Percentiles rank a stretch among this genome's conserved stretches.
These are phyloP conservation scores for Cecropterus lyciades DNA, from an alignment of 1,140 invertebrate genomes.

Conservation along the genomic window DNA sequence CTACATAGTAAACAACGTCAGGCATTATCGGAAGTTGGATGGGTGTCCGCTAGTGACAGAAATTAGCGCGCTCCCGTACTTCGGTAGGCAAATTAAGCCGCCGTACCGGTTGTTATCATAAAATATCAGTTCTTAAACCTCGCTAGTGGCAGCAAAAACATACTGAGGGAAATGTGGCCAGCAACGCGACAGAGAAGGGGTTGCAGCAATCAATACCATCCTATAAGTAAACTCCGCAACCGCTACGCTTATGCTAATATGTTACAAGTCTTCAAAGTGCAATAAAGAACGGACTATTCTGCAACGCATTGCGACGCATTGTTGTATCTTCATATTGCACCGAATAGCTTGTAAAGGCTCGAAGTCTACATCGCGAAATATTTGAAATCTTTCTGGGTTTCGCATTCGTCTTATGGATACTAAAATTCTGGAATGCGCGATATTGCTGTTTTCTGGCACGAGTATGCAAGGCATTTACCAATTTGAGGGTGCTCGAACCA, in stretches of 20 bases:
- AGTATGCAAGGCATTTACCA: neutral
- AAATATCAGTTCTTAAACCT: no score
- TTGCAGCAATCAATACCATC: no score
- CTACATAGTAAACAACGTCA: no score
- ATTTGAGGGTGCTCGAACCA: neutral
- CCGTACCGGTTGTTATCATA: no score
- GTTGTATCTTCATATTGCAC: conserved; percentile 18
- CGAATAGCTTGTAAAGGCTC: conserved; percentile 12
- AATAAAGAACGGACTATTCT: conserved; percentile 18
- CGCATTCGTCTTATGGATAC: conserved; percentile 8
- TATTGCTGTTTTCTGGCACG: conserved; percentile 15
- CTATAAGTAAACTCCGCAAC: no score
- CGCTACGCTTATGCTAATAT: conserved; percentile 9
- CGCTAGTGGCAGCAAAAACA: no score
- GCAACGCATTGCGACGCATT: conserved; percentile 16
- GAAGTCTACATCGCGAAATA: neutral
- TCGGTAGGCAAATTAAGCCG: no score
- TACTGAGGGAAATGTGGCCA: no score
- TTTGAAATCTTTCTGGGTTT: conserved; percentile 1
- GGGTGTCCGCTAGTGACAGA: no score
- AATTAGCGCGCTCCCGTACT: no score
- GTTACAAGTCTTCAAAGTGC: neutral
- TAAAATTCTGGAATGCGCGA: conserved; percentile 9
- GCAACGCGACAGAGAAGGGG: no score
- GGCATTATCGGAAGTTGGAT: no score